Evolutionary conservation across 1,140 invertebrate genomes (phyloP).

Genomic region (Druon quercuslanigerum): DNA sequence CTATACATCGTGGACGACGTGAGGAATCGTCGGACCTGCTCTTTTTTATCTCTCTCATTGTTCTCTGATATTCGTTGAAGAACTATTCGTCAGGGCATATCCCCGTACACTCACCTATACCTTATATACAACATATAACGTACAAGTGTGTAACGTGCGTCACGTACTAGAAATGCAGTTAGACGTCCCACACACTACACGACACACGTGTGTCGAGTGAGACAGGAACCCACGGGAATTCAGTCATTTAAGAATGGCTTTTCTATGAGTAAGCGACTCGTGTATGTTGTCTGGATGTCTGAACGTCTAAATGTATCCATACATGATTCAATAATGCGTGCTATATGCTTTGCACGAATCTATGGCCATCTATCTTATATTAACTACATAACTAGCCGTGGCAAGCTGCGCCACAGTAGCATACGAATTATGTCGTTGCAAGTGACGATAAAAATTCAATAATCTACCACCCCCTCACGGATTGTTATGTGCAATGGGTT

Average conservation of each 20-base stretch:
- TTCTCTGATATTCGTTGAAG: conserved; percentile 22
- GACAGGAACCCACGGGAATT: conserved; percentile 20
- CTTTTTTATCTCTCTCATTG: conserved; percentile 18
- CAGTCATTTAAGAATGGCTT: conserved; percentile 10
- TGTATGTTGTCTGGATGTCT: neutral
- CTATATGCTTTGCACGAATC: no score
- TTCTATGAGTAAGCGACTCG: conserved; percentile 8
- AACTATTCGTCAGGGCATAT: conserved; percentile 13
- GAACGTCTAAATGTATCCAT: neutral
- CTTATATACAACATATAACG: neutral
- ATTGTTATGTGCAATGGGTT: no score
- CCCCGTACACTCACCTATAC: neutral
- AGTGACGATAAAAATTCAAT: no score
- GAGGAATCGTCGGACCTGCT: neutral
- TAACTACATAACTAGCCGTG: no score
- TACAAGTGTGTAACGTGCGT: conserved; percentile 25
- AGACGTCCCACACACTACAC: conserved; percentile 40
- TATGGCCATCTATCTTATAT: no score
- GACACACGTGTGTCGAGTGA: neutral
- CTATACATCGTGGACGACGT: neutral
- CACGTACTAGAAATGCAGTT: conserved; percentile 47
- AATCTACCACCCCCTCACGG: no score
- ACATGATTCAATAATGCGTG: neutral
- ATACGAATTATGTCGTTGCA: no score
- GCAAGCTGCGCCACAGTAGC: no score